Evolutionary conservation across 2,888 invertebrate species (phyloP), one percentile per base, ranked within the genome.

Genomic region (Spicauda simplicius): DNA sequence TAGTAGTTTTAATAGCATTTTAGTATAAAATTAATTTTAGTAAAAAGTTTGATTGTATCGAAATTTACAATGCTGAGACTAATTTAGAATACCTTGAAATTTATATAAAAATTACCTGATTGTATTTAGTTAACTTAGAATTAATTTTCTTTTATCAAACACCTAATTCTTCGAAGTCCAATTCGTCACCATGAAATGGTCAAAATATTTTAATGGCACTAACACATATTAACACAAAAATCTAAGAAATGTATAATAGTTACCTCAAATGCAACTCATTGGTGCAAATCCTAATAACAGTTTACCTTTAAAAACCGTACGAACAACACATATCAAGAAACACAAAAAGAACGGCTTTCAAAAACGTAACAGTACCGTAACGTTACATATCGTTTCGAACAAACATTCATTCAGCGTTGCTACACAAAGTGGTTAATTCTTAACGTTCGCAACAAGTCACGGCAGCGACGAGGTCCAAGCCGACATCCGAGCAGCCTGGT

Each of bases 401-500:
- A 48, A 66, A 66, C 65, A 66, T 66, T 48, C 62, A 54, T 66
- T 54, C 19, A 54, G 54, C 58, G 64, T 54, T 33, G 65, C 45
- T 53, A 41, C 50, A 64, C 64, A 64, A 25, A 25, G 25, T 25
- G 25, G 54, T 54, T 65, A 65, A 65, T 67, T 69, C 65, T 65
- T 62, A 73, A 77, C 73, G 77, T 54, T 80, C 76, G 79, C 77
- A 80, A 80, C 79, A 80, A 79, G 75, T 80, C 80, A 71, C 71
- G 72, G 68, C 33, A 64, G 33, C 33, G 4, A 8, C 16, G 57
- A 64, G 33, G 48, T 53, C 62, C 54, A 11, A 25, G 3, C 25
- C 58, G 59, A 74, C 87, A 88, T 76, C 84, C 76, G 78, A 69
- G 60, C 74, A 80, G 80, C 79, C 71, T 75, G 80, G 80, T 73